Conservation (phyloP, 1,140 invertebrate species). For the Drosophila nigromelanica region DNA sequence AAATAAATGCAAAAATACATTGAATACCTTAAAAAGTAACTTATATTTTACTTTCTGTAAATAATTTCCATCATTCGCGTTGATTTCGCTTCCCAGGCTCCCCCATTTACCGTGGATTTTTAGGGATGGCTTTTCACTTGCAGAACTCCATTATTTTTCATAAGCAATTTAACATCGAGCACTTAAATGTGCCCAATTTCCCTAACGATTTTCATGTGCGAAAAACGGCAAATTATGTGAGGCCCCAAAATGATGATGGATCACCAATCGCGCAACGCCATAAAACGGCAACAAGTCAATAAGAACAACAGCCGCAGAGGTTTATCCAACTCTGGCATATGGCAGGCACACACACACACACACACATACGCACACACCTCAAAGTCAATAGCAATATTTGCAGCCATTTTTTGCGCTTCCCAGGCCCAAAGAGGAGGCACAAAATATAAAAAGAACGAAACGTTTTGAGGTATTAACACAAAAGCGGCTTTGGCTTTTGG, state of each 20-base stretch:
- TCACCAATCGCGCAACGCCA: conserved; percentile 75
- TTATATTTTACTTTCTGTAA: too few species aligned
- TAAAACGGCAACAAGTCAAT: conserved; percentile 79
- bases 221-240: conserved; percentile 69
- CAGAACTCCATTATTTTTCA: conserved; percentile 23
- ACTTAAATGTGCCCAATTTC: conserved; percentile 49
- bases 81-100: too few species aligned
- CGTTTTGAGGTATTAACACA: conserved; percentile 76
- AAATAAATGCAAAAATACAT: too few species aligned
- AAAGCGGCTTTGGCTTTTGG: conserved; percentile 75
- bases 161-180: conserved; percentile 16
- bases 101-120: neutral
- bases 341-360: conserved; percentile 19
- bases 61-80: too few species aligned
- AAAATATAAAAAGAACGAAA: conserved; percentile 28
- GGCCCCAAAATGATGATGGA: conserved; percentile 71
- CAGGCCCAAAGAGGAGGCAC: conserved; percentile 23
- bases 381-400: conserved; percentile 75
- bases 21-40: too few species aligned
- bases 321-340: conserved; percentile 45
- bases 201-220: conserved; percentile 62
- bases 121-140: neutral
- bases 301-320: conserved; percentile 62
- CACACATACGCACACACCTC: conserved; percentile 24
- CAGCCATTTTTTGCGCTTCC: conserved; percentile 67